Evolutionary conservation across 2,888 invertebrate species (phyloP).

Genomic region (Harpalus rufipes): DNA sequence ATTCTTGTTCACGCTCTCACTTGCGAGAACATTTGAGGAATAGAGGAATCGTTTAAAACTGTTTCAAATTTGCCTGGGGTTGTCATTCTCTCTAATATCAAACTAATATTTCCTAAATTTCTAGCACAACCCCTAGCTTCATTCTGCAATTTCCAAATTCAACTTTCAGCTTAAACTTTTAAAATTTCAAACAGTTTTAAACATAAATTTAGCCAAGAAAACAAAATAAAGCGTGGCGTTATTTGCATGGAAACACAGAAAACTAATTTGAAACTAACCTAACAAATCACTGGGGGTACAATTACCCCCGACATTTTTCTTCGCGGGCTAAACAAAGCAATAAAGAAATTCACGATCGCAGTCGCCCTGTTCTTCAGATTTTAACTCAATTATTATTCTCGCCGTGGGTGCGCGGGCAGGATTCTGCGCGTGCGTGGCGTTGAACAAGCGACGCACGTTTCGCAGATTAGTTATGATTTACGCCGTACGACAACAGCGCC

Average conservation of each 20-base stretch:
- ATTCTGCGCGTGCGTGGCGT: conserved; percentile 27
- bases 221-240: conserved; percentile 31
- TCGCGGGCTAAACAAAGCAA: conserved; percentile 57
- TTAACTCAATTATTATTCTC: conserved; percentile 65
- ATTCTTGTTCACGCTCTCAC: conserved; percentile 7
- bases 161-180: neutral
- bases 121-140: neutral
- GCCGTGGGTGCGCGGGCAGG: conserved; percentile 33
- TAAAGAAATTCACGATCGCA: conserved; percentile 56
- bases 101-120: conserved; percentile 1
- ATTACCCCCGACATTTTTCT: conserved; percentile 45
- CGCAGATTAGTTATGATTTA: conserved; percentile 75
- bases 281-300: conserved; percentile 47
- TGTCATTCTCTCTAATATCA: conserved; percentile 1
- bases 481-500: conserved; percentile 71
- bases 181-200: conserved; percentile 43
- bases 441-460: conserved; percentile 71
- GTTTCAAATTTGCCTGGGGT: conserved; percentile 23
- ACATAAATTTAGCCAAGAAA: conserved; percentile 38
- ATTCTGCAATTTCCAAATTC: conserved; percentile 16
- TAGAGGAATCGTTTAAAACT: conserved; percentile 25
- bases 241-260: conserved; percentile 50
- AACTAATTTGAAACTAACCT: conserved; percentile 47
- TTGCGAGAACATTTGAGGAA: conserved; percentile 11
- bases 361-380: conserved; percentile 59